Conservation (phyloP, 2,888 invertebrate species). For the Desoria tigrina region DNA sequence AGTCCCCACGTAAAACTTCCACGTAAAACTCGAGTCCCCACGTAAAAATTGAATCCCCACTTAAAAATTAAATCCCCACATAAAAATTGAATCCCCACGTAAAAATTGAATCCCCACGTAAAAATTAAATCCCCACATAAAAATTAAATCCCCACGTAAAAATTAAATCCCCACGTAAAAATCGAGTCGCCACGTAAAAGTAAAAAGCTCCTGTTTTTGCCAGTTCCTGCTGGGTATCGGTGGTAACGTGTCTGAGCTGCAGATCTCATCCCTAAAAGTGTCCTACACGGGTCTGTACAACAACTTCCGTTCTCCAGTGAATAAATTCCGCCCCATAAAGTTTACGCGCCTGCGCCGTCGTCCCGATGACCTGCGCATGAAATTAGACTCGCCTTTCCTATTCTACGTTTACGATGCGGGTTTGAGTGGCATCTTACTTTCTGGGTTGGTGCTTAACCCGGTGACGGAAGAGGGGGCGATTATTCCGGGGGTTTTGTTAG, state of each 20-base stretch:
- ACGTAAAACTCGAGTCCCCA: too few relatives aligned
- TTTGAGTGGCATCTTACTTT: constrained; percentile 43
- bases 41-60: too few relatives aligned
- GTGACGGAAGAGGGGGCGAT: too few relatives aligned
- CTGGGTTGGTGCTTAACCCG: constrained; percentile 45
- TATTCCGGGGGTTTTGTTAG: too few relatives aligned
- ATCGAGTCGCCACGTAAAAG: too few relatives aligned
- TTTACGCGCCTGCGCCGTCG: constrained; percentile 42
- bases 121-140: background rate
- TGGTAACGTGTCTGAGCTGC: constrained; percentile 47
- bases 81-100: too few relatives aligned
- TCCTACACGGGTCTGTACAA: constrained; percentile 47
- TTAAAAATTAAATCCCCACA: too few relatives aligned
- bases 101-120: background rate
- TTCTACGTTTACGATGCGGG: constrained; percentile 47
- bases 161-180: too few relatives aligned
- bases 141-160: too few relatives aligned
- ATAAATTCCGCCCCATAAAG: constrained; percentile 9
- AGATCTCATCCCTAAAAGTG: constrained; percentile 43
- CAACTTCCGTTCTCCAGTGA: constrained; percentile 20
- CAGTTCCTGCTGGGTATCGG: too few relatives aligned
- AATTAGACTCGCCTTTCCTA: constrained; percentile 46
- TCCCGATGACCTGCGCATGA: constrained; percentile 40
- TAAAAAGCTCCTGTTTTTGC: constrained; percentile 14
- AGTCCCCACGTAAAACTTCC: too few relatives aligned